Evolutionary conservation across 2,888 invertebrate genomes (phyloP), one percentile per base, ranked within the genome.

Genomic region (Anticlea derivata): DNA sequence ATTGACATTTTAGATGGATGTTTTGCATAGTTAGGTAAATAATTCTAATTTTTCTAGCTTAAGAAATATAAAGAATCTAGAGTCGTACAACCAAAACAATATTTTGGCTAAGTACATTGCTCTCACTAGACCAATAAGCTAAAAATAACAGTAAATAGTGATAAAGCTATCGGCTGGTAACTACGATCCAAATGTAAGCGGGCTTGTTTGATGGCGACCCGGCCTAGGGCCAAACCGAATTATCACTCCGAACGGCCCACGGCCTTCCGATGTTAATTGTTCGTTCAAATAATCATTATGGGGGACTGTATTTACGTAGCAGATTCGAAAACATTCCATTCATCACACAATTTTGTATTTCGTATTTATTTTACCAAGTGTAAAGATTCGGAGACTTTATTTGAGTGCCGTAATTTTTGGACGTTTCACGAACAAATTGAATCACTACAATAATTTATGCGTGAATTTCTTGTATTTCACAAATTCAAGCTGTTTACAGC

Each of bases 201-300:
- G 55, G 56, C 55, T 55, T 79, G 70, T 80, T 77, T 77, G 67
- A 69, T 61, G 49, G 63, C 50, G 31, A 39, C 63, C 69, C 65
- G 72, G 70, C 73, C 75, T 68, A 64, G 70, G 67, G 58, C 63
- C 69, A 80, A 85, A 85, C 83, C 79, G 70, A 83, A 82, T 85
- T 83, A 82, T 76, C 78, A 76, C 74, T 75, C 68, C 72, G 66
- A 66, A 68, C 70, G 64, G 63, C 70, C 73, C 73, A 78, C 81
- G 68, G 68, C 67, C 62, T 73, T 70, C 74, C 67, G 64, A 77
- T 78, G 82, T 77, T 86, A 86, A 85, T 83, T 83, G 78, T 78
- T 68, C 75, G 75, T 77, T 80, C 85, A 84, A 85, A 86, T 83
- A 86, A 84, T 85, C 77, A 86, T 86, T 86, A 85, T 77, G 80